Evolutionary conservation across 2,113 vertebrate genomes (phyloP), one percentile per base, ranked within the genome.

Genomic region (Ranitomeya variabilis): DNA sequence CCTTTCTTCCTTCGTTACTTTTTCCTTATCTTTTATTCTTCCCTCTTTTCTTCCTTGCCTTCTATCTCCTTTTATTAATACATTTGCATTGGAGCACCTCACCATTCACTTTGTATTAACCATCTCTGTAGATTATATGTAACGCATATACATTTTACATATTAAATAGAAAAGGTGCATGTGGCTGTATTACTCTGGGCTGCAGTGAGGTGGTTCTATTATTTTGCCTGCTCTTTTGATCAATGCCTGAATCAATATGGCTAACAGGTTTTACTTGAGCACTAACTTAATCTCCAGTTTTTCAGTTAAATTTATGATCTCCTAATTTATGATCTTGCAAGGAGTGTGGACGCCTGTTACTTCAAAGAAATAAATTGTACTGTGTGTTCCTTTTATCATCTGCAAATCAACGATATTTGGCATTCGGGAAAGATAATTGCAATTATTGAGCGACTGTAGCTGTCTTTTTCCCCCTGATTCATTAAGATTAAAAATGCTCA

Each of bases 271-370:
- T 55, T 87, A 64, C 60, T 55, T 60, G 67, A n/a, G 69, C 74
- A 62, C 18, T 77, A 86, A 86, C 74, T 83, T 83, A 62, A 67
- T 83, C 80, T 64, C 37, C 60, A 51, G 80, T 83, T 83, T 83
- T 83, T 67, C 60, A 83, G 60, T 83, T n/a, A 83, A 51, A 83
- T 83, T 83, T 83, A 83, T 83, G 80, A 83, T 51, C 60, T 83
- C 60, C 37, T 66, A 83, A 83, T 83, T 83, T 67, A 83, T 67
- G 60, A 83, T 62, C 60, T 83, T 66, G 31, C 80, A 31, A 26
- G 80, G 37, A 83, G 81, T 83, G 62, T 54, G 26, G 81, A 83
- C 45, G 60, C 37, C 62, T 66, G 31, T 83, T 83, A 55, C 84
- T 62, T 74, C 23, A 78, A 78, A 86, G 73, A 86, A 62, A 86